Evolutionary conservation across 2,888 invertebrate genomes (phyloP), one percentile per base, ranked within the genome.

Genomic region (Leptothorax acervorum): DNA sequence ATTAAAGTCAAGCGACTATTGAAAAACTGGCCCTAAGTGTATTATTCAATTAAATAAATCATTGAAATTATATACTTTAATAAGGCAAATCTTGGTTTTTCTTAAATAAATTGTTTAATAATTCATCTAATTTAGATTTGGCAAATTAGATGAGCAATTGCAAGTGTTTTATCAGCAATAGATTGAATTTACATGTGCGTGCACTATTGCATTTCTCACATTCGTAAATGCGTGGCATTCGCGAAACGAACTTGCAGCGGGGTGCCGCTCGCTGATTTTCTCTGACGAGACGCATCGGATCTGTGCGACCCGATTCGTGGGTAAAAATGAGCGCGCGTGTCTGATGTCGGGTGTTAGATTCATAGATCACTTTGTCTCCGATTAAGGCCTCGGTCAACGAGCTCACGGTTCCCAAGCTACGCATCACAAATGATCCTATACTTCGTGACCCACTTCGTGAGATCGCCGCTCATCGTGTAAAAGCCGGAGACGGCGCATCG

Each of bases 311-410:
- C 68, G 70, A 79, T 79, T 79, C 45, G 57, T 45, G 45, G 18
- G 11, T 35, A 63, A 79, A 79, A 70, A 79, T 70, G n/a, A 70
- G 31, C 55, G 45, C 66, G 79, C 79, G 55, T 45, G 55, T 78
- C 55, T 57, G 23, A 23, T 23, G 68, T 45, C 68, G 55, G 23
- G 57, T 68, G 68, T 70, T 79, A 70, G 48, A 57, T 68, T 68
- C 68, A 79, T 79, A 79, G 78, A 79, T 79, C 79, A 79, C 48
- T 79, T 79, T 48, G 79, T 60, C 79, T 57, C 79, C 79, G 79
- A 79, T 79, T 89, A 87, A 89, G 86, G 83, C 82, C 81, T 82
- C 71, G 87, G 60, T 82, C 84, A 83, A 45, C 55, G 71, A 39
- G 84, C 51, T 60, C 62, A 42, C 79, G 68, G 28, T 60, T 82